Evolutionary conservation across 2,113 vertebrate species (phyloP), one percentile per base, ranked within the genome.

Genomic region (Spea bombifrons): DNA sequence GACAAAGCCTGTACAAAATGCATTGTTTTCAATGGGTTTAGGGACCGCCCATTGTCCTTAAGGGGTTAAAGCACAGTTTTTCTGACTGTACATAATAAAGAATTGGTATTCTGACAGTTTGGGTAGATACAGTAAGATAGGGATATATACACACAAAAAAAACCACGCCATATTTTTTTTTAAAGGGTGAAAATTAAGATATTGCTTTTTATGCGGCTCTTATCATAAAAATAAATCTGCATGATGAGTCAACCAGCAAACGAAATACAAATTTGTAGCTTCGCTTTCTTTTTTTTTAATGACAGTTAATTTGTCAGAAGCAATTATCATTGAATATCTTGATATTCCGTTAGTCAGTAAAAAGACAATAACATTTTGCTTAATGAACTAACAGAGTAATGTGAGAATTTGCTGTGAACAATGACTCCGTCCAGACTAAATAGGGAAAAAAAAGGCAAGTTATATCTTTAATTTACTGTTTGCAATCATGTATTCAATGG

Each of bases 261-360:
- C 47, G 52, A 68, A 76, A 68, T 68, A 9, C 17, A 15, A 7
- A 47, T 17, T 16, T 53, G 45, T 65, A 67, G 65, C 49, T 76
- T 64, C 67, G 75, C 30, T 57, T 55, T 67, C 30, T 30, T 30
- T 30, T 30, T 66, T 52, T 55, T 8, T 15, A 68, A 47, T 68
- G 64, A 68, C 75, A 67, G 49, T 76, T 76, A 52, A 76, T 76
- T 68, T 68, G 66, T 76, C 75, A 59, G 75, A 52, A 68, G 49
- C 75, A 76, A 76, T 76, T 76, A 76, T 76, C 65, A 57, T 50
- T 46, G 65, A 1, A 30, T 46, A 67, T 57, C 64, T 75, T 15
- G 74, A 66, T 53, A 75, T 50, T 53, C 43, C 44, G 17, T 75
- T 66, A 75, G 46, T 66, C 10, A 44, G 48, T 17, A 49, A 75